Evolutionary conservation across 1,140 invertebrate genomes (phyloP).

Genomic region (Drosophila virilis): DNA sequence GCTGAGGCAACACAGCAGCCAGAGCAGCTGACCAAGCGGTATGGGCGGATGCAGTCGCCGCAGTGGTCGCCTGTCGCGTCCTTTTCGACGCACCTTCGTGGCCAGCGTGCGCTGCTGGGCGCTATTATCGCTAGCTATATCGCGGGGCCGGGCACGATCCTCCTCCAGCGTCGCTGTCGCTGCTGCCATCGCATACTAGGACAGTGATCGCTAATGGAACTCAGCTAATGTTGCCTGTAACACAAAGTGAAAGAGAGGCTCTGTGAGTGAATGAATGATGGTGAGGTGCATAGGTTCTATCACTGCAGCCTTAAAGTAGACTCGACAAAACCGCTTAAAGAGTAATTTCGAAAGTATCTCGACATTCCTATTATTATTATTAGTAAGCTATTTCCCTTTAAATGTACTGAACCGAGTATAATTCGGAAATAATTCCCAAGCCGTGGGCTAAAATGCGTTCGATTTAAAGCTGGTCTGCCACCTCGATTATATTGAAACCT

Average conservation of each 20-base stretch:
- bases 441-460: no score
- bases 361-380: no score
- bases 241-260: not conserved
- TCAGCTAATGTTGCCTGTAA: conserved; percentile 36
- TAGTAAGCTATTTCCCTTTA: no score
- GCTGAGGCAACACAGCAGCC: conserved; percentile 71
- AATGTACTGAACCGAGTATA: no score
- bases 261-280: no score
- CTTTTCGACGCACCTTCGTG: conserved; percentile 77
- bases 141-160: conserved; percentile 38
- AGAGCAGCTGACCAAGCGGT: conserved; percentile 64
- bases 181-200: conserved; percentile 75
- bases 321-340: no score
- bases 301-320: no score
- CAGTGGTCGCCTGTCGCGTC: conserved; percentile 38
- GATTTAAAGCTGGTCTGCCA: no score
- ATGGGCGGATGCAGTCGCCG: conserved; percentile 68
- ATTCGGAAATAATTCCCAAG: no score
- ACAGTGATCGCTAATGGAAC: conserved; percentile 15
- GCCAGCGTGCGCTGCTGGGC: conserved; percentile 65
- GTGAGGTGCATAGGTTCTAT: no score
- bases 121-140: conserved; percentile 73
- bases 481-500: no score
- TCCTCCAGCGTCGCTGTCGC: conserved; percentile 50
- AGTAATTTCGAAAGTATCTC: no score